Conservation (phyloP, 2,113 vertebrate species). For the Coregonus clupeaformis region DNA sequence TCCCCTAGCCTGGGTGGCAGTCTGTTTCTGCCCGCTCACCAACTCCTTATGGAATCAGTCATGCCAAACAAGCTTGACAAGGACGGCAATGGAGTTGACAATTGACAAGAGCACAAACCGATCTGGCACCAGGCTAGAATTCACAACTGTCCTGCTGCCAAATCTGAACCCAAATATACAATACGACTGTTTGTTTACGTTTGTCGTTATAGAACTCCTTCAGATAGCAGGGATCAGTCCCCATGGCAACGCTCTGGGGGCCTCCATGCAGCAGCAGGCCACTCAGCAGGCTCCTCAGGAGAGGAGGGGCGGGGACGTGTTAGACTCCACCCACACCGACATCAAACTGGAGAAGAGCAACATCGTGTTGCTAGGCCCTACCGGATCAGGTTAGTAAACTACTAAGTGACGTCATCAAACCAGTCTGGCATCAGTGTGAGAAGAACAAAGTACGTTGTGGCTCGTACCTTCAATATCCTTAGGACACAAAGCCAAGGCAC, state of each 20-base stretch:
- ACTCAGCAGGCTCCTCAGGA: constrained; percentile 91
- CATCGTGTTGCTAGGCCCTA: constrained; percentile 95
- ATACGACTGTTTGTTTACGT: background rate
- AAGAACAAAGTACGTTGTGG: too few species aligned
- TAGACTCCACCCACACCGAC: constrained; percentile 87
- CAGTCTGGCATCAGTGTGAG: too few species aligned
- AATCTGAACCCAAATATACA: background rate
- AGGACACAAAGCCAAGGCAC: too few species aligned
- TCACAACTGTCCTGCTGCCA: background rate
- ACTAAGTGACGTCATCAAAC: background rate
- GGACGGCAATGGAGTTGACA: too few species aligned
- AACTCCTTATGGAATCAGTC: too few species aligned
- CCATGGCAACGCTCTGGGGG: constrained; percentile 93
- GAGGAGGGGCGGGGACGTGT: constrained; percentile 90
- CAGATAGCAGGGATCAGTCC: constrained; percentile 97
- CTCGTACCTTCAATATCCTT: too few species aligned
- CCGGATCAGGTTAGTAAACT: constrained; percentile 86
- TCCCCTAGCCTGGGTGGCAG: too few species aligned
- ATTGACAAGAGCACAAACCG: too few species aligned
- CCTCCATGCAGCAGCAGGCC: constrained; percentile 93
- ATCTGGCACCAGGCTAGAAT: too few species aligned
- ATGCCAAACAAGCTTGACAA: too few species aligned
- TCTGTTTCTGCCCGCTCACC: too few species aligned
- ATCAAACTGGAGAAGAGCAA: constrained; percentile 99
- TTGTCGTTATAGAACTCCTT: constrained; percentile 81